Evolutionary conservation across 2,113 vertebrate species (phyloP).

Genomic region (Sturnira hondurensis): DNA sequence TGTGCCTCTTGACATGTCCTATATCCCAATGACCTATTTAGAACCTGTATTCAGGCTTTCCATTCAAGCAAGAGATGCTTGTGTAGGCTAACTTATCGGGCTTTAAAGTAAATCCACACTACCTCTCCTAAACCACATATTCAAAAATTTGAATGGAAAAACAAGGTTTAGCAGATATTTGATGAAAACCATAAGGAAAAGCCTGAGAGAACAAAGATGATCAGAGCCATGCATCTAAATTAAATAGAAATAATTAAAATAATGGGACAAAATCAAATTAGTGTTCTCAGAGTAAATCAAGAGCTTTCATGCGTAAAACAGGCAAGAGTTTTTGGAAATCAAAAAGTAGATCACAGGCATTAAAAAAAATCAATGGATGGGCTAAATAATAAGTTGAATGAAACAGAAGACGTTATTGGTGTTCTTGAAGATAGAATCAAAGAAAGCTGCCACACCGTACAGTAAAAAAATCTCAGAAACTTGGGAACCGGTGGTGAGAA

Average conservation of each 20-base stretch:
- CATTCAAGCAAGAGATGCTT: background rate
- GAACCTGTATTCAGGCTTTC: background rate
- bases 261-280: background rate
- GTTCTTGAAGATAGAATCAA: background rate
- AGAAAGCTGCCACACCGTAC: background rate
- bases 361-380: background rate
- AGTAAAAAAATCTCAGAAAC: background rate
- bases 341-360: background rate
- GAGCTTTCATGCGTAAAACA: background rate
- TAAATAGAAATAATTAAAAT: conserved; percentile 4
- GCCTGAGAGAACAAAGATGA: background rate
- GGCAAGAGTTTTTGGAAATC: conserved; percentile 5
- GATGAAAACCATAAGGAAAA: background rate
- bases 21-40: background rate
- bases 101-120: background rate
- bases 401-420: background rate
- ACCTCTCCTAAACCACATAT: background rate
- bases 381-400: background rate
- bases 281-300: background rate
- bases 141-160: background rate
- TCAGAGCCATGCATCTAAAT: background rate
- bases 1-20: background rate
- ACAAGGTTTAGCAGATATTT: background rate
- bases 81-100: background rate
- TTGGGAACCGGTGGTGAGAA: background rate